These are phyloP conservation scores for Larimichthys crocea DNA, from an alignment of 2,113 vertebrate species.

Conservation along the genomic window DNA sequence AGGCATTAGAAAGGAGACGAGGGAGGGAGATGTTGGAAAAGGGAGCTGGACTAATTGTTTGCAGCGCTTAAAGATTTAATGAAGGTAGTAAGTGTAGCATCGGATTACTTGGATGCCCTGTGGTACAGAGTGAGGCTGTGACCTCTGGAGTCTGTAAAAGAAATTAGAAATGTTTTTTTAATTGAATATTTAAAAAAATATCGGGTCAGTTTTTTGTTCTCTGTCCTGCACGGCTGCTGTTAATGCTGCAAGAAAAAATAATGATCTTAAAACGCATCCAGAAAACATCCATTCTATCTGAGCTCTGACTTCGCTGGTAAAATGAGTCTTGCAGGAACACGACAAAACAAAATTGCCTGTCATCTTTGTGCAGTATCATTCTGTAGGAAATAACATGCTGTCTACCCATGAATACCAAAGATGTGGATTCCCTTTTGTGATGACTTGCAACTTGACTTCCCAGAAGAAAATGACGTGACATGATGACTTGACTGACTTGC, in stretches of 20 bases:
- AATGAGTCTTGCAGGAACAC: not conserved
- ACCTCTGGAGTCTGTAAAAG: conserved; percentile 4
- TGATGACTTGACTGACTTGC: too few relatives aligned
- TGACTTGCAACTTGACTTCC: too few relatives aligned
- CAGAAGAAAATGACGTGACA: too few relatives aligned
- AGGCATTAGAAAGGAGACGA: conserved; percentile 10
- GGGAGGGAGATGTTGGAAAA: conserved; percentile 43
- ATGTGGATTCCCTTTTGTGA: too few relatives aligned
- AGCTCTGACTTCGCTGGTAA: not conserved
- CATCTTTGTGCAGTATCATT: not conserved
- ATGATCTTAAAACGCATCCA: not conserved
- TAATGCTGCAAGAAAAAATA: not conserved
- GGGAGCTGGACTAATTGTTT: conserved; percentile 69
- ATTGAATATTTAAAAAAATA: not conserved
- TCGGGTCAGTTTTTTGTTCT: not conserved
- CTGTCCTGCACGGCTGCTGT: not conserved
- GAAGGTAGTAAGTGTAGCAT: conserved; percentile 54
- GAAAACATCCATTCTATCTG: not conserved
- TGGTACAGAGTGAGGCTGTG: conserved; percentile 1
- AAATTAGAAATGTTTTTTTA: not conserved
- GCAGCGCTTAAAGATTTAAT: conserved; percentile 75
- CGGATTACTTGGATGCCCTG: conserved; percentile 34
- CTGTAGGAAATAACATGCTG: not conserved
- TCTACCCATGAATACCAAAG: not conserved
- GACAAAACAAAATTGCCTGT: not conserved